Base-by-base conservation (phyloP, 2,797 vertebrate genomes). In the Cuniculus paca region DNA sequence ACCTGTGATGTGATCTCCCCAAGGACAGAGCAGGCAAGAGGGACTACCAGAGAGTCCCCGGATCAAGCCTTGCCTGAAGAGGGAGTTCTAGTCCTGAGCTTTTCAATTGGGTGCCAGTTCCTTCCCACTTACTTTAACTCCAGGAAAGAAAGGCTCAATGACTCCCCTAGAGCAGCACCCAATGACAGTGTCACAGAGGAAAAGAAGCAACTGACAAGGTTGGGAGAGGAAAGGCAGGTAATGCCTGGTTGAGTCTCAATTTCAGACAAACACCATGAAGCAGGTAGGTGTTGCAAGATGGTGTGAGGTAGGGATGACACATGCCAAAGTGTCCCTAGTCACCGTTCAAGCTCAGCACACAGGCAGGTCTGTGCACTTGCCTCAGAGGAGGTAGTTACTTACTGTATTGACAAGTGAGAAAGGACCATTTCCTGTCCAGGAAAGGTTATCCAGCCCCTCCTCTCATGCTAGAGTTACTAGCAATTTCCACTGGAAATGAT, bases 311-410 rank as follows among this genome's bases (percentile, higher is more conserved):
- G 58, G 48, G 65, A 58, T 92, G 92, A 96, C 90, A 74, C 91
- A 68, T 0, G 2, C 48, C 24, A 68, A 22, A 10, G 6, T 1
- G 1, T 19, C 82, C 52, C n/a, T 80, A 54, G 94, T 91, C 75
- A 75, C 45, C 39, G 50, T 1, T 17, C 68, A 85, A 31, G 39
- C 81, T 34, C 60, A 65, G 36, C 31, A n/a, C 68, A n/a, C 12
- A 31, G 85, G 74, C 13, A 61, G 81, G 34, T 45, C 60, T 92
- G 34, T 28, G 24, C n/a, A 61, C 94, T 93, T 90, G 80, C 72
- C 48, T 90, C 84, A 93, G 4, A 84, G 83, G 94, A 92, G 85
- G 60, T 88, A n/a, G 5, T 93, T 84, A 85, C 82, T 91, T 45
- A 75, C 34, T 75, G 70, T 52, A 17, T 7, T 87, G 72, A 50